These are phyloP conservation scores for Champsocephalus esox DNA, from an alignment of 2,797 vertebrate species.

Conservation along the genomic window DNA sequence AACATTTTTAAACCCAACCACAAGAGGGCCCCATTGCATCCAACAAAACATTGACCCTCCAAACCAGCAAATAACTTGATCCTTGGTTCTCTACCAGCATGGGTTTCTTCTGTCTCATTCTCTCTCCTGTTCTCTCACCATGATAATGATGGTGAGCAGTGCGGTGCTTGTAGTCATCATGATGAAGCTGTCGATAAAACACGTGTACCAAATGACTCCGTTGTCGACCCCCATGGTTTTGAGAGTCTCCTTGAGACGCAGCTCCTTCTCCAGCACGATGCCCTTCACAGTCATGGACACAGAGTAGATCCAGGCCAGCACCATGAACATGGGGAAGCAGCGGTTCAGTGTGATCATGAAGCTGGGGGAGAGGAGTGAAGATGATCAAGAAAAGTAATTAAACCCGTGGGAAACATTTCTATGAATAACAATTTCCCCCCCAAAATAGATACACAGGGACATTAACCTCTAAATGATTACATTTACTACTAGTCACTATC, in stretches of 20 bases:
- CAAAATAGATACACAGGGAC: no score
- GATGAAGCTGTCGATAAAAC: conserved; percentile 95
- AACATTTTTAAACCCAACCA: conserved; percentile 47
- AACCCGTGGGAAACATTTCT: no score
- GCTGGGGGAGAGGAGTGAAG: conserved; percentile 67
- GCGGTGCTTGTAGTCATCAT: conserved; percentile 90
- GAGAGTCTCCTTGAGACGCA: conserved; percentile 93
- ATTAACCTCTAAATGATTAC: no score
- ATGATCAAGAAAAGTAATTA: background rate
- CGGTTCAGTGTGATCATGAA: conserved; percentile 97
- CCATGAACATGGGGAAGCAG: conserved; percentile 96
- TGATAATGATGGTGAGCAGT: conserved; percentile 90
- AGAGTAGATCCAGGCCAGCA: conserved; percentile 96
- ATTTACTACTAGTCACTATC: no score
- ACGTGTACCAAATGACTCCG: conserved; percentile 92
- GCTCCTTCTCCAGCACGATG: conserved; percentile 95
- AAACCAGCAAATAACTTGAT: conserved; percentile 11
- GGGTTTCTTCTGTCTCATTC: background rate
- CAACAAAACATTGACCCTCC: background rate
- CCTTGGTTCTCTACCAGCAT: background rate
- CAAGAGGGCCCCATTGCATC: conserved; percentile 58
- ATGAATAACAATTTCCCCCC: no score
- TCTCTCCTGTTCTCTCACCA: conserved; percentile 82
- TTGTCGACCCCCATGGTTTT: conserved; percentile 93
- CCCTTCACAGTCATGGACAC: conserved; percentile 95